Percentiles rank a stretch among this genome's conserved stretches.
These are phyloP conservation scores for Drosophila gunungcola DNA, from an alignment of 1,140 invertebrate genomes.

Conservation along the genomic window DNA sequence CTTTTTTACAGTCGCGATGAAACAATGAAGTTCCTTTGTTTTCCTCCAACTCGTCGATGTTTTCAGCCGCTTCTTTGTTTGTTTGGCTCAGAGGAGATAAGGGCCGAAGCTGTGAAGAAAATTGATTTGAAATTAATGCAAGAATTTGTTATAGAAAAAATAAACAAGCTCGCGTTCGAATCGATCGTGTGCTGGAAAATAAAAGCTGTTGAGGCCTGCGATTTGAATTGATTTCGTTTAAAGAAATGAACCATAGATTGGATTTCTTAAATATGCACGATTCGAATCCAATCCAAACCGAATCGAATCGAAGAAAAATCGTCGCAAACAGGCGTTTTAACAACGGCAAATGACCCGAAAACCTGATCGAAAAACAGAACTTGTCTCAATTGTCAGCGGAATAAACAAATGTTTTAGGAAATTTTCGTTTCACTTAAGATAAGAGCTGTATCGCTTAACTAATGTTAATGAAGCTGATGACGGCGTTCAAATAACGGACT, in stretches of 20 bases:
- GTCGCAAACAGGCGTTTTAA: constrained; percentile 22
- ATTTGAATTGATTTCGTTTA: constrained; percentile 81
- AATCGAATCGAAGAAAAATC: constrained; percentile 34
- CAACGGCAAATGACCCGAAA: constrained; percentile 45
- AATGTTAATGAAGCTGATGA: constrained; percentile 24
- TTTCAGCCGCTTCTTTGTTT: constrained; percentile 28
- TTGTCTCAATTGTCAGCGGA: constrained; percentile 62
- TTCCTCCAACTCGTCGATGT: constrained; percentile 54
- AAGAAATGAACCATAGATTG: constrained; percentile 60
- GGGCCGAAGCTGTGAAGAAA: constrained; percentile 80
- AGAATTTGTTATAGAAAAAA: constrained; percentile 84
- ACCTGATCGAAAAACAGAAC: constrained; percentile 50
- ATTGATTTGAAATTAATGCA: constrained; percentile 85
- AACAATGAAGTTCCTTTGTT: constrained; percentile 82
- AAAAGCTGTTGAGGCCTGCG: constrained; percentile 72
- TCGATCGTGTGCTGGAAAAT: constrained; percentile 60
- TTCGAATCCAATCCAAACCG: constrained; percentile 8
- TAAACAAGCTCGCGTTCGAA: constrained; percentile 79
- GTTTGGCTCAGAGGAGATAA: constrained; percentile 41
- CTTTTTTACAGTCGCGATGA: constrained; percentile 82
- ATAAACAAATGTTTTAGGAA: constrained; percentile 50
- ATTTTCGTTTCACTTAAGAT: constrained; percentile 47
- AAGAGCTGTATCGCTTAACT: constrained; percentile 29
- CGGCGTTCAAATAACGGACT: constrained; percentile 5
- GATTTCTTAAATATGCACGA: constrained; percentile 52